Evolutionary conservation across 2,888 invertebrate genomes (phyloP).

Genomic region (Gandaritis pyraliata): DNA sequence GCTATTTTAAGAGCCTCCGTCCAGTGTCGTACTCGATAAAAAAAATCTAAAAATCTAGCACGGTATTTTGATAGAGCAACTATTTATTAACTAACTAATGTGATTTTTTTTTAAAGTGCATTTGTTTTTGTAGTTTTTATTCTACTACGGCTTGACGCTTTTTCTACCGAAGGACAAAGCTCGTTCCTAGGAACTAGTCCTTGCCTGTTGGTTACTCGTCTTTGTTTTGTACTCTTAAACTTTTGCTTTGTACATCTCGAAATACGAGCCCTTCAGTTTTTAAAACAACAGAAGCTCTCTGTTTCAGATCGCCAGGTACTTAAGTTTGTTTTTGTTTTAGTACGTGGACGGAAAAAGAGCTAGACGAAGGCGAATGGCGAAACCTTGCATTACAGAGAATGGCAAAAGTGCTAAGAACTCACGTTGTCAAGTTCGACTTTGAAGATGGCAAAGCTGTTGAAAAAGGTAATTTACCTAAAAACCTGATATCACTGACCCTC

Average conservation of each 20-base stretch:
- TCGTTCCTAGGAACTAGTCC: not conserved
- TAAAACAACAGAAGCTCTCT: not conserved
- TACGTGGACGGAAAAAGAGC: conserved; percentile 71
- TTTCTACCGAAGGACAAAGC: not conserved
- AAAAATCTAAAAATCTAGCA: too few species aligned
- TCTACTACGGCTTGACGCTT: too few species aligned
- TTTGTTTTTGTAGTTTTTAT: too few species aligned
- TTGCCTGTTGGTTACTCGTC: not conserved
- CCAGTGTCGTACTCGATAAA: too few species aligned
- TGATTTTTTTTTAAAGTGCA: too few species aligned
- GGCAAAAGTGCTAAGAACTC: conserved; percentile 85
- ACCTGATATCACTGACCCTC: too few species aligned
- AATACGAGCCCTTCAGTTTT: conserved; percentile 9
- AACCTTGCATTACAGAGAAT: conserved; percentile 85
- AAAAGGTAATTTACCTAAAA: conserved; percentile 67
- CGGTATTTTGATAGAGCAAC: too few species aligned
- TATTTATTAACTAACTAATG: too few species aligned
- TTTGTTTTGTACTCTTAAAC: conserved; percentile 7
- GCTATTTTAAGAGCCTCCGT: too few species aligned
- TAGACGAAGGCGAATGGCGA: conserved; percentile 83
- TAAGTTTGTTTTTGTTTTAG: conserved; percentile 45
- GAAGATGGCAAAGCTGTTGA: conserved; percentile 66
- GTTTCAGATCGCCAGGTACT: not conserved
- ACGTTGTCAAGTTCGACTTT: conserved; percentile 87
- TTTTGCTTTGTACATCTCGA: conserved; percentile 9